Percentiles rank a stretch among this genome's conserved stretches.
Conservation (phyloP, 2,797 vertebrate species). For the Gymnodraco acuticeps region DNA sequence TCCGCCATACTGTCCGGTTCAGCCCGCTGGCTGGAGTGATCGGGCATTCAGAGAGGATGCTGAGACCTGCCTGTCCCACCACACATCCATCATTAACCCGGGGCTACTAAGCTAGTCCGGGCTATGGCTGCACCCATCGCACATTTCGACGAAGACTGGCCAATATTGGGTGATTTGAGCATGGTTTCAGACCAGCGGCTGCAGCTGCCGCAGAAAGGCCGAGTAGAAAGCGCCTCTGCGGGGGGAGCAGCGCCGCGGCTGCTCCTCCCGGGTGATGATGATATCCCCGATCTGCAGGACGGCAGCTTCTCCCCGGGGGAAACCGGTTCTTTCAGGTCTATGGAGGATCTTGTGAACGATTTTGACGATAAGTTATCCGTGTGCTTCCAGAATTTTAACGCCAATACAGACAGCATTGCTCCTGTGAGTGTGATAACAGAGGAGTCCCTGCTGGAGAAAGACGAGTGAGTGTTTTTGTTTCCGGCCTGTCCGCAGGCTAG, state of each 20-base stretch:
- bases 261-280: constrained; percentile 39
- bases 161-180: constrained; percentile 83
- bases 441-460: constrained; percentile 87
- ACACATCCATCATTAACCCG: constrained; percentile 43
- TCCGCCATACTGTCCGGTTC: constrained; percentile 40
- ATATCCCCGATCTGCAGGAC: constrained; percentile 47
- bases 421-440: constrained; percentile 86
- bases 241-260: constrained; percentile 50
- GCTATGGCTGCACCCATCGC: constrained; percentile 82
- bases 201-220: constrained; percentile 55
- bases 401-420: constrained; percentile 75
- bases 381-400: constrained; percentile 85
- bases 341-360: constrained; percentile 75
- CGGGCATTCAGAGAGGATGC: constrained; percentile 63
- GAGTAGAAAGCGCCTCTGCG: constrained; percentile 69
- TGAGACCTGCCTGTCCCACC: constrained; percentile 58
- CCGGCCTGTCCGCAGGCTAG: constrained; percentile 10
- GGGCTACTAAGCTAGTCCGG: constrained; percentile 45
- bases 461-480: constrained; percentile 88
- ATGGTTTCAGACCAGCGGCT: constrained; percentile 49
- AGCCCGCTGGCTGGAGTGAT: constrained; percentile 21
- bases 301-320: constrained; percentile 44
- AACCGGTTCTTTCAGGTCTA: constrained; percentile 51
- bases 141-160: constrained; percentile 87
- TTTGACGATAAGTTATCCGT: constrained; percentile 88